Percentiles rank a stretch among this genome's conserved stretches.
Conservation (phyloP, 2,888 invertebrate species). For the Caenorhabditis sp. region DNA sequence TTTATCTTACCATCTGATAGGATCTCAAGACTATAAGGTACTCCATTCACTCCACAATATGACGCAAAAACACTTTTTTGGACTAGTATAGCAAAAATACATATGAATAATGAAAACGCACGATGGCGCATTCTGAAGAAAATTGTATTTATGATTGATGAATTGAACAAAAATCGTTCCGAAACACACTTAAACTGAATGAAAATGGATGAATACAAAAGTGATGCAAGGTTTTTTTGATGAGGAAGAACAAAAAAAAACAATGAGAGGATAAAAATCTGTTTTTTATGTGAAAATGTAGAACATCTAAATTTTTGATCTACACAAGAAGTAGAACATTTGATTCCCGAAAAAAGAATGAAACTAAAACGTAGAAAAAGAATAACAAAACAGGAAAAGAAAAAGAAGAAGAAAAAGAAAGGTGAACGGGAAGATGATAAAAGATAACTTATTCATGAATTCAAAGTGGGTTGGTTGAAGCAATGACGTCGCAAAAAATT, state of each 20-base stretch:
- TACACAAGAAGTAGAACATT: conserved; percentile 5
- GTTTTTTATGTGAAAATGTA: not conserved
- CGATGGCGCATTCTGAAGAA: conserved; percentile 37
- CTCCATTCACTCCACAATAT: conserved; percentile 66
- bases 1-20: conserved; percentile 49
- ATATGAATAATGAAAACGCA: conserved; percentile 21
- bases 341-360: not conserved
- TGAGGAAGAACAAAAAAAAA: not conserved
- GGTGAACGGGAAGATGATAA: conserved; percentile 3
- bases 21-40: conserved; percentile 67
- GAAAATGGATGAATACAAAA: not conserved
- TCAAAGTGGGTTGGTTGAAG: not conserved
- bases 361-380: not conserved
- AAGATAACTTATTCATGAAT: not conserved
- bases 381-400: too few relatives aligned
- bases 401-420: conserved; percentile 3
- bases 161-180: not conserved
- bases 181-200: not conserved
- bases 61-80: conserved; percentile 34
- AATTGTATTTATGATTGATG: not conserved
- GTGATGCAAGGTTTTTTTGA: not conserved
- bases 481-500: not conserved
- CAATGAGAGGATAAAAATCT: not conserved
- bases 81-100: conserved; percentile 19
- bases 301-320: not conserved